These are phyloP conservation scores for Corythoichthys haematopterus DNA, from an alignment of 2,113 vertebrate species.

Conservation along the genomic window DNA sequence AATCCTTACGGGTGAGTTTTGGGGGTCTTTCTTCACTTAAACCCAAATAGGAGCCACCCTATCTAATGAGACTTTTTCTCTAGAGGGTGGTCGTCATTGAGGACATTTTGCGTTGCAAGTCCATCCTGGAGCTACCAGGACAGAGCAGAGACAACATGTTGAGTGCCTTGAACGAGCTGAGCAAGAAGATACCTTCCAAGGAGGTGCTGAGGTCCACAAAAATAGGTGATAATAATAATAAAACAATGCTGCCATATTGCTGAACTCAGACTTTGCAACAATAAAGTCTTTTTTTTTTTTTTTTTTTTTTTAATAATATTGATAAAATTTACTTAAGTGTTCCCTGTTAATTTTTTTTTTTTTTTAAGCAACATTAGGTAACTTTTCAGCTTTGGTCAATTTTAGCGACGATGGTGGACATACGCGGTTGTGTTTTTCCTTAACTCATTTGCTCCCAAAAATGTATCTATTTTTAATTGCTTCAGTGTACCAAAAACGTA, in stretches of 20 bases:
- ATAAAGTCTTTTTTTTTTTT: not conserved
- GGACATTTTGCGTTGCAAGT: conserved; percentile 88
- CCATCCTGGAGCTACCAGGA: conserved; percentile 80
- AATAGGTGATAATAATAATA: conserved; percentile 76
- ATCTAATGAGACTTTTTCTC: not conserved
- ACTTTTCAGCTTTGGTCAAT: too few species aligned
- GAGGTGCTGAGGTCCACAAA: conserved; percentile 87
- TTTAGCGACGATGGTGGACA: too few species aligned
- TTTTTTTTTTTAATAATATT: too few species aligned
- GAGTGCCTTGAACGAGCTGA: conserved; percentile 79
- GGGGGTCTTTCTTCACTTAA: too few species aligned
- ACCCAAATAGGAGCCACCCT: not conserved
- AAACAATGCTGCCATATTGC: not conserved
- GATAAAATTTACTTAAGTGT: too few species aligned
- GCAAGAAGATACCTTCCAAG: conserved; percentile 91
- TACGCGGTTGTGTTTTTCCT: too few species aligned
- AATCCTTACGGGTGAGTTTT: conserved; percentile 83
- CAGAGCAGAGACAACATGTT: conserved; percentile 85
- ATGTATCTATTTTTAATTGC: too few species aligned
- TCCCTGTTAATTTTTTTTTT: too few species aligned
- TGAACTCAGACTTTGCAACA: not conserved
- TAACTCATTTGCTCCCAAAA: too few species aligned
- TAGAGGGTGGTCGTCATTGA: conserved; percentile 97
- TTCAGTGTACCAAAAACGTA: too few species aligned
- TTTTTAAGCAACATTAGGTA: too few species aligned